Conservation (phyloP, 2,113 vertebrate genomes). For the Strigops habroptila region DNA sequence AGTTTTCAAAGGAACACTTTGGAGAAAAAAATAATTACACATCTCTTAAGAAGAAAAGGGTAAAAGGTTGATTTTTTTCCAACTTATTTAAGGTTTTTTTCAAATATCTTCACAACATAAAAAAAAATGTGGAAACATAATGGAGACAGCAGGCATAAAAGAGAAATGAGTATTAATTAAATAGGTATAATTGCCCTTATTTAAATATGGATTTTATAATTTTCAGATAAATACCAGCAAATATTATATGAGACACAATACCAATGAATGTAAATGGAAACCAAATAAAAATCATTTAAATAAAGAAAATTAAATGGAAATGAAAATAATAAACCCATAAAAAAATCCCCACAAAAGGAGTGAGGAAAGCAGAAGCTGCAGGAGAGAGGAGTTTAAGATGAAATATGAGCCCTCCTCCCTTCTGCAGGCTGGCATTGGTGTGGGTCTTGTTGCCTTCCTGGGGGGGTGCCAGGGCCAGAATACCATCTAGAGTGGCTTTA, state of each 20-base stretch:
- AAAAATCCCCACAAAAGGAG: not conserved
- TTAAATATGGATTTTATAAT: not conserved
- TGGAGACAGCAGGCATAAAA: not conserved
- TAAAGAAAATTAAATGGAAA: not conserved
- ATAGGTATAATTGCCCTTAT: not conserved
- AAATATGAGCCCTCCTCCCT: not conserved
- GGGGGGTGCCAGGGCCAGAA: not conserved
- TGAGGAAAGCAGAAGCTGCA: not conserved
- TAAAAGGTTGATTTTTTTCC: not conserved
- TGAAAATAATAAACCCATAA: not conserved
- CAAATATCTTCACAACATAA: not conserved
- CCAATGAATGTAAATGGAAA: not conserved
- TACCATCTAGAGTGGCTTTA: fast-evolving
- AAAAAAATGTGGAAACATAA: not conserved
- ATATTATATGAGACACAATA: not conserved
- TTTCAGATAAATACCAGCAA: not conserved
- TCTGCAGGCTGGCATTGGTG: not conserved
- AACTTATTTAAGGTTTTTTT: not conserved
- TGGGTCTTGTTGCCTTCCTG: not conserved
- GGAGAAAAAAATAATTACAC: not conserved
- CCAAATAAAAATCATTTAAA: not conserved
- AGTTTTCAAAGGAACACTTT: not conserved
- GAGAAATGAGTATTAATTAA: not conserved
- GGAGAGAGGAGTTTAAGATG: not conserved
- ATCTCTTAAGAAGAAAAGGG: not conserved